These are phyloP conservation scores for Drosophila cognata DNA, from an alignment of 2,888 invertebrate species.

Conservation along the genomic window DNA sequence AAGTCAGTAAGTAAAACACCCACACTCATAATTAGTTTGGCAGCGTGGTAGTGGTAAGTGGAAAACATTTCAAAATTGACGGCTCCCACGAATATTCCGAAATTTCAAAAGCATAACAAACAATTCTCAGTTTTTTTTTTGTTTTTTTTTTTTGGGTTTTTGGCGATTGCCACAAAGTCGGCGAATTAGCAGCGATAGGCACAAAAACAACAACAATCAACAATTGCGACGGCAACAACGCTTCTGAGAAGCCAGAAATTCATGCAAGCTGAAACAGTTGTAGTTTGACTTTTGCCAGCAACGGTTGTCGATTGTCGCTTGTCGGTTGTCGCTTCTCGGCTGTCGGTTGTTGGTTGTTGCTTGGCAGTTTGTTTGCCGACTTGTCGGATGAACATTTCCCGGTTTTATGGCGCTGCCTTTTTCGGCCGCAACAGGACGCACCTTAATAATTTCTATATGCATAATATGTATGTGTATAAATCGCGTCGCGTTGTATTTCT, in stretches of 20 bases:
- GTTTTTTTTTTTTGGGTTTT: conserved; percentile 12
- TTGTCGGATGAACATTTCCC: conserved; percentile 48
- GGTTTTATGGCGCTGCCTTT: conserved; percentile 57
- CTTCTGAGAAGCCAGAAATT: conserved; percentile 51
- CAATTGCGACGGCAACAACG: conserved; percentile 12
- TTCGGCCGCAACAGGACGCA: conserved; percentile 75
- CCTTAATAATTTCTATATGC: conserved; percentile 58
- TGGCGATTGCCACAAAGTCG: conserved; percentile 27
- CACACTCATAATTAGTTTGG: neutral
- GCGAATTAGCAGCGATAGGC: conserved; percentile 37
- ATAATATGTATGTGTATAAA: conserved; percentile 2
- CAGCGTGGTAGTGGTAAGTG: conserved; percentile 10
- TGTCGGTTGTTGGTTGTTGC: conserved; percentile 27
- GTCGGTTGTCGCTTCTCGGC: conserved; percentile 15
- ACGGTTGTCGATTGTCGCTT: conserved; percentile 40
- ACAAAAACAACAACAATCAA: conserved; percentile 13
- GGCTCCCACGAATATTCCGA: conserved; percentile 20
- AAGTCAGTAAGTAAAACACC: neutral
- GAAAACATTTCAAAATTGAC: conserved; percentile 18
- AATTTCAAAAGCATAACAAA: conserved; percentile 34
- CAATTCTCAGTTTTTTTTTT: conserved; percentile 5
- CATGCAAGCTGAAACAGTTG: conserved; percentile 58
- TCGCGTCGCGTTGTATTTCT: conserved; percentile 38
- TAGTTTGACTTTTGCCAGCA: conserved; percentile 71
- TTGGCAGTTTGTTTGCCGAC: conserved; percentile 26